Evolutionary conservation across 2,797 vertebrate species (phyloP).

Genomic region (Chloroceryle amazona): DNA sequence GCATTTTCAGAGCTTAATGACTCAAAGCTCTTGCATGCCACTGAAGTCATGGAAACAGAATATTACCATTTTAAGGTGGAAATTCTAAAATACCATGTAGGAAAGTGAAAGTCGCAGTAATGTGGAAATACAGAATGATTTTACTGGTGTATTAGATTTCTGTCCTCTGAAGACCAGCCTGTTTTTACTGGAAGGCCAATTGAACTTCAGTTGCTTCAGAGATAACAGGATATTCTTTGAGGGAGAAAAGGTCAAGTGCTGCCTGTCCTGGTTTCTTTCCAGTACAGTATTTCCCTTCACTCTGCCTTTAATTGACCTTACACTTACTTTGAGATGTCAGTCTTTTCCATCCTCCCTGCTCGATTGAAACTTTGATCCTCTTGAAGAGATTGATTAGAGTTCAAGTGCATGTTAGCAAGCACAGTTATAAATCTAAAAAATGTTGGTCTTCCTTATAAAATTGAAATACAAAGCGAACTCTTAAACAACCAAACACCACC

Average conservation of each 20-base stretch:
- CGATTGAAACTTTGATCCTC: conserved; percentile 17
- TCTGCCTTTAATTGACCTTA: conserved; percentile 21
- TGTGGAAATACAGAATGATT: background rate
- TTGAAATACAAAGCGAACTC: background rate
- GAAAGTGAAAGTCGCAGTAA: background rate
- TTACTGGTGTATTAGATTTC: background rate
- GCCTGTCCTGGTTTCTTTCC: conserved; percentile 55
- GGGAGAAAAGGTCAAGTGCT: background rate
- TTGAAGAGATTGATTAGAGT: background rate
- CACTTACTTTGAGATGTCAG: conserved; percentile 24
- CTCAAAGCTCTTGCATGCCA: background rate
- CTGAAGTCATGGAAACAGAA: background rate
- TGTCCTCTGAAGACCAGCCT: background rate
- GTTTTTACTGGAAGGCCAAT: background rate
- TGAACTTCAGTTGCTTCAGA: background rate
- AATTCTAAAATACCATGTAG: background rate
- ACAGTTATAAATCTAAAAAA: background rate
- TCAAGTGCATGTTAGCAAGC: background rate
- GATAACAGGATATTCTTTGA: background rate
- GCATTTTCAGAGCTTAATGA: background rate
- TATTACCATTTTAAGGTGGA: background rate
- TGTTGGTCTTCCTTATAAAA: background rate
- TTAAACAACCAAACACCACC: background rate
- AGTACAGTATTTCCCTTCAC: background rate
- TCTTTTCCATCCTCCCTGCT: background rate